These are phyloP conservation scores for Mesembrinibis cayennensis DNA, from an alignment of 2,113 vertebrate species.

Conservation along the genomic window DNA sequence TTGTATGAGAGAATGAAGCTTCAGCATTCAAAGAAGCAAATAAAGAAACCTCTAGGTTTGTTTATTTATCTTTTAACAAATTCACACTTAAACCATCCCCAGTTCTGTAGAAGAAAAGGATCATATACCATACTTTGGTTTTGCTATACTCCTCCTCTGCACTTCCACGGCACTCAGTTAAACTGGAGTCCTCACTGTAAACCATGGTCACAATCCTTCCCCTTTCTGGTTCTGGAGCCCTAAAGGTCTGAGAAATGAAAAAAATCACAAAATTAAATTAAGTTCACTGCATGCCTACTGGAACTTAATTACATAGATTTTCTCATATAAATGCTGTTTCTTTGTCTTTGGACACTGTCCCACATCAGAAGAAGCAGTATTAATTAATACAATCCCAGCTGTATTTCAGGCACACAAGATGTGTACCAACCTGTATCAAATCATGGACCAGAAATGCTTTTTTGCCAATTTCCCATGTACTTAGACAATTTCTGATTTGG, in stretches of 20 bases:
- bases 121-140: not conserved
- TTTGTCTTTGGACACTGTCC: not conserved
- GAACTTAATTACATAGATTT: not conserved
- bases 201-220: not conserved
- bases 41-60: not conserved
- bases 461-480: not conserved
- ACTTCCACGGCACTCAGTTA: not conserved
- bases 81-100: not conserved
- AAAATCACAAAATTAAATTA: not conserved
- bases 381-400: not conserved
- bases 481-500: not conserved
- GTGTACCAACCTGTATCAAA: not conserved
- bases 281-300: not conserved
- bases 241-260: not conserved
- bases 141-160: not conserved
- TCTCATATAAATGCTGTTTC: not conserved
- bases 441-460: not conserved
- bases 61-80: not conserved
- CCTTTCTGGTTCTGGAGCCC: not conserved
- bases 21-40: not conserved
- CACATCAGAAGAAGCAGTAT: not conserved
- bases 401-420: not conserved
- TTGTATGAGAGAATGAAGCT: not conserved
- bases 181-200: not conserved
- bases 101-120: not conserved